phyloP scores from a whole-genome alignment of 2,797 vertebrate genomes.

The Lutjanus campechanus region DNA sequence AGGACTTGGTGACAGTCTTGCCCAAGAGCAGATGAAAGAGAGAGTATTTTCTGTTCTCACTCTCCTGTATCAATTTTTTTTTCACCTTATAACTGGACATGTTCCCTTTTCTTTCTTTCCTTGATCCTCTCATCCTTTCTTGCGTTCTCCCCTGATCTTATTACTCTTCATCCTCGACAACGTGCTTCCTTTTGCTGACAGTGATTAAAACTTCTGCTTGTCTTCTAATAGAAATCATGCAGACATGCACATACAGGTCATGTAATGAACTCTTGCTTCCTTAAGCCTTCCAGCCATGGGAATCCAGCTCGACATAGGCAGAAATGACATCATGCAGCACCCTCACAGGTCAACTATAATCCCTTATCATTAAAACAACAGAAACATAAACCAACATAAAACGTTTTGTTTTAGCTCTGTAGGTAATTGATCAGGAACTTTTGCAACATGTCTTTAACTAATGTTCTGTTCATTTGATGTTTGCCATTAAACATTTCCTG shows the following conservation, averaged over 20 bases:
- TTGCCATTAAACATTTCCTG: conserved; percentile 30
- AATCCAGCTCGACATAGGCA: conserved; percentile 55
- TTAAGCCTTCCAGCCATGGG: conserved; percentile 68
- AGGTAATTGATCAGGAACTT: conserved; percentile 14
- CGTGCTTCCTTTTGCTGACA: conserved; percentile 61
- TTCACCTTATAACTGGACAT: background rate
- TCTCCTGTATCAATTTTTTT: conserved; percentile 16
- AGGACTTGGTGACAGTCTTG: conserved; percentile 17
- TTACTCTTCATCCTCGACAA: conserved; percentile 38
- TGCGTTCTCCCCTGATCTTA: background rate
- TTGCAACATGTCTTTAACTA: conserved; percentile 6
- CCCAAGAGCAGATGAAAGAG: conserved; percentile 16
- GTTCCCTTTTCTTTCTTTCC: background rate
- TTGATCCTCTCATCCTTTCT: background rate
- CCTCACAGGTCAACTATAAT: conserved; percentile 45
- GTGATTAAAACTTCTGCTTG: conserved; percentile 50
- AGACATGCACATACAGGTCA: conserved; percentile 73
- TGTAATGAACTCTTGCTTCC: conserved; percentile 68
- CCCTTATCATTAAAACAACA: conserved; percentile 40
- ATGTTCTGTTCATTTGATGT: conserved; percentile 16
- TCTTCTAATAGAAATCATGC: conserved; percentile 25
- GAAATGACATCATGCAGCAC: conserved; percentile 62
- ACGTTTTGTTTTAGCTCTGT: conserved; percentile 1
- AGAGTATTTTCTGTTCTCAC: conserved; percentile 2
- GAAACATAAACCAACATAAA: conserved; percentile 30